These are phyloP conservation scores for Spilogale gracilis DNA, from an alignment of 2,113 vertebrate genomes.

Conservation along the genomic window DNA sequence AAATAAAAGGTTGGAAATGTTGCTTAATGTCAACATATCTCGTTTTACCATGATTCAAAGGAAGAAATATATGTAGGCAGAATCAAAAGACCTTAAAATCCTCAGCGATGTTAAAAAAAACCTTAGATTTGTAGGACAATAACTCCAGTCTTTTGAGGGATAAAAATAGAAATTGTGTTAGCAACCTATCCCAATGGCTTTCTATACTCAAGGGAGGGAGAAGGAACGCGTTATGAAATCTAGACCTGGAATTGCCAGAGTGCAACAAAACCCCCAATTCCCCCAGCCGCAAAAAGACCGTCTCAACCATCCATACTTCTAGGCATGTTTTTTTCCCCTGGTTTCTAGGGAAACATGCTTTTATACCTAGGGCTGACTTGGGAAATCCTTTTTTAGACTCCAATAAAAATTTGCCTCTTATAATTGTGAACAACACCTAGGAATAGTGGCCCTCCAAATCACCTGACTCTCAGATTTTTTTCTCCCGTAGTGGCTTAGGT, in stretches of 20 bases:
- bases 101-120: constrained; percentile 52
- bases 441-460: not conserved
- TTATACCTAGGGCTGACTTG: constrained; percentile 72
- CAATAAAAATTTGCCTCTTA: constrained; percentile 63
- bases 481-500: constrained; percentile 13
- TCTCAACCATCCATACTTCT: constrained; percentile 58
- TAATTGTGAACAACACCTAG: constrained; percentile 63
- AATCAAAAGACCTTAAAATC: constrained; percentile 65
- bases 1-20: constrained; percentile 58
- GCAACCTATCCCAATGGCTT: constrained; percentile 77
- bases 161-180: constrained; percentile 83
- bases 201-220: constrained; percentile 57
- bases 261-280: constrained; percentile 73
- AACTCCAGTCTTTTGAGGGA: constrained; percentile 70
- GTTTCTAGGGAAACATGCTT: constrained; percentile 84
- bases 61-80: not conserved
- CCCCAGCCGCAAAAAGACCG: constrained; percentile 64
- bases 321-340: not conserved
- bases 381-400: constrained; percentile 78
- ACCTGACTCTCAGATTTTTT: not conserved
- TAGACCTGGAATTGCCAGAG: constrained; percentile 80
- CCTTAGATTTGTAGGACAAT: constrained; percentile 62
- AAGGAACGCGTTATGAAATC: constrained; percentile 79
- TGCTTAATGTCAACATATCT: constrained; percentile 32
- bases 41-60: constrained; percentile 49